These are phyloP conservation scores for Brachylomia viminalis DNA, from an alignment of 2,888 invertebrate species.

Conservation along the genomic window DNA sequence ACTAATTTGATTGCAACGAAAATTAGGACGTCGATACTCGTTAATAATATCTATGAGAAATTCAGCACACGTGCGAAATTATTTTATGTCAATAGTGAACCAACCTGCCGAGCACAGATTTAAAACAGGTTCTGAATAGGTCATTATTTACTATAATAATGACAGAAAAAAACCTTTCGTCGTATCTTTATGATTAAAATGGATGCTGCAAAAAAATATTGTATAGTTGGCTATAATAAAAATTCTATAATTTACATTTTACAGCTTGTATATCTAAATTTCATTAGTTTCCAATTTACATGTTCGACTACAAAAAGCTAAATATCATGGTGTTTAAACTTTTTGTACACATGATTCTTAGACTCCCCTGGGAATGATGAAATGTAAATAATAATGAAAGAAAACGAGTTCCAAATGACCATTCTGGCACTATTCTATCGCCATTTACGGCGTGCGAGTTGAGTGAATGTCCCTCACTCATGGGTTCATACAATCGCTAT, in stretches of 20 bases:
- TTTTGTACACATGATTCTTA: conserved; percentile 2
- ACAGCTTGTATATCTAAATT: conserved; percentile 5
- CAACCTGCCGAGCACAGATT: conserved; percentile 55
- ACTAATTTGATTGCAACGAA: conserved; percentile 55
- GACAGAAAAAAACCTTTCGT: conserved; percentile 66
- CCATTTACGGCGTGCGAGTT: conserved; percentile 21
- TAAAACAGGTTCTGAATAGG: conserved; percentile 72
- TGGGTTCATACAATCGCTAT: conserved; percentile 55
- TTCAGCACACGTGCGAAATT: conserved; percentile 59
- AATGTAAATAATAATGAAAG: conserved; percentile 44
- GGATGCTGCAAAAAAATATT: conserved; percentile 35
- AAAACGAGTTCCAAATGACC: conserved; percentile 52
- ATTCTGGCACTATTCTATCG: conserved; percentile 32
- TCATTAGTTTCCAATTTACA: conserved; percentile 44
- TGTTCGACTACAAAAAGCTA: conserved; percentile 24
- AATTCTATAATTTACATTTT: conserved; percentile 36
- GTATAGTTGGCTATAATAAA: conserved; percentile 28
- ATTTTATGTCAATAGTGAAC: conserved; percentile 68
- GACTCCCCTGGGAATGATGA: conserved; percentile 20
- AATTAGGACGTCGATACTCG: conserved; percentile 55
- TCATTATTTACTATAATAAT: conserved; percentile 66
- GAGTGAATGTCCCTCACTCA: conserved; percentile 57
- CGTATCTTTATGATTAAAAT: conserved; percentile 41
- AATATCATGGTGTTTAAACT: conserved; percentile 14
- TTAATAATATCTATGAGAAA: conserved; percentile 54